phyloP scores from a whole-genome alignment of 2,113 vertebrate genomes.

The Riparia riparia region DNA sequence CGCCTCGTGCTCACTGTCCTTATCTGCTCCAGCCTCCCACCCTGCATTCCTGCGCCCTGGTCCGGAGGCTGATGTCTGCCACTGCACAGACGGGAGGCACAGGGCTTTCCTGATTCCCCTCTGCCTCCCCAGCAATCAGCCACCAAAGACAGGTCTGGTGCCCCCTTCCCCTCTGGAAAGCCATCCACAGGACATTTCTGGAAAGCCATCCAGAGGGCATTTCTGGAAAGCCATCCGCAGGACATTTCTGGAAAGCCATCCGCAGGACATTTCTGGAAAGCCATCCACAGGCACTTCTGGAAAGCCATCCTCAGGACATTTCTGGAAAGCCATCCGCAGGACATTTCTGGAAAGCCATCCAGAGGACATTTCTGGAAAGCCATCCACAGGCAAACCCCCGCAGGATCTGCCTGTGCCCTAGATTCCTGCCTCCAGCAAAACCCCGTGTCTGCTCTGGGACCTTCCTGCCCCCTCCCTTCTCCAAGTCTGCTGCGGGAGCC shows the following conservation, averaged over 20 bases:
- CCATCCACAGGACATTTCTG: too few relatives aligned
- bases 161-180: not conserved
- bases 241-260: too few relatives aligned
- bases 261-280: too few relatives aligned
- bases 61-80: not conserved
- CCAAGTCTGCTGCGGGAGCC: not conserved
- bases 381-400: fast-evolving
- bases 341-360: too few relatives aligned
- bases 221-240: too few relatives aligned
- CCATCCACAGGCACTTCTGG: too few relatives aligned
- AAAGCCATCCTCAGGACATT: too few relatives aligned
- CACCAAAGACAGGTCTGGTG: fast-evolving
- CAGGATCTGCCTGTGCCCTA: fast-evolving
- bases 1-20: not conserved
- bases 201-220: too few relatives aligned
- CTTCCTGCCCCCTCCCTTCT: fast-evolving
- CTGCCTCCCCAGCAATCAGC: not conserved
- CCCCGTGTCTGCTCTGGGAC: not conserved
- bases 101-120: not conserved
- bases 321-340: too few relatives aligned
- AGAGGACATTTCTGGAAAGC: too few relatives aligned
- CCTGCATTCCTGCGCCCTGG: not conserved
- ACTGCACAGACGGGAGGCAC: not conserved
- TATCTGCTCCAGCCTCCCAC: not conserved
- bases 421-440: not conserved